Base-by-base conservation (phyloP, 2,888 invertebrate species). In the Hypomecis punctinalis region DNA sequence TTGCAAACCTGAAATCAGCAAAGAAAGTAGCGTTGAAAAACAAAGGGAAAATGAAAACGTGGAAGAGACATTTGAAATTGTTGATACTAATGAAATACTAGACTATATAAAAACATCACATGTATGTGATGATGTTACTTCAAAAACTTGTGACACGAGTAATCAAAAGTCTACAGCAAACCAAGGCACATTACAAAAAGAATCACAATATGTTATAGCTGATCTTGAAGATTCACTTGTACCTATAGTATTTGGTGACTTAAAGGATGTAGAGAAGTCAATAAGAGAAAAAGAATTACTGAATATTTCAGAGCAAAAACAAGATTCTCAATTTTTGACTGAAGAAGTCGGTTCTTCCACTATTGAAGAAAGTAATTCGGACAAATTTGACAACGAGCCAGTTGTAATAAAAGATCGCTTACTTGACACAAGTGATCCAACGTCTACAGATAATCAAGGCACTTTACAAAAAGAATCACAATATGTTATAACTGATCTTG, bases 51-150 rank as follows among this genome's bases (percentile, higher is more conserved):
- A 59, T 33, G 48, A 39, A 53, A 61, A 66, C 35, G 59, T 69
- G 39, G 68, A 71, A 49, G 55, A 63, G 8, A 51, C 68, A 7
- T 70, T 72, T 58, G 75, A 71, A 68, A 69, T 73, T 11, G 62
- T 72, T 33, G 66, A 70, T 33, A 57, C 65, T 9, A 64, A 53
- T 51, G 71, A 70, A 68, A 58, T 68, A 47, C 45, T 66, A 46
- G 66, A 67, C n/a, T 68, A 62, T 8, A 61, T 67, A n/a, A 51
- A 58, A 43, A 35, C 65, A 54, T 10, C 23, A 11, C 5, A 7
- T 8, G 51, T 39, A 52, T 23, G 7, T 33, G 58, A 45, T 36
- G 60, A 67, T 47, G n/a, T 9, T n/a, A 46, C n/a, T 36, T 3
- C 9, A 4, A 56, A 47, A 51, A 13, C 35, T 36, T 8, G 56